Percentiles rank a stretch among this genome's conserved stretches.
phyloP scores from a whole-genome alignment of 2,113 vertebrate species.

The Empidonax alnorum region DNA sequence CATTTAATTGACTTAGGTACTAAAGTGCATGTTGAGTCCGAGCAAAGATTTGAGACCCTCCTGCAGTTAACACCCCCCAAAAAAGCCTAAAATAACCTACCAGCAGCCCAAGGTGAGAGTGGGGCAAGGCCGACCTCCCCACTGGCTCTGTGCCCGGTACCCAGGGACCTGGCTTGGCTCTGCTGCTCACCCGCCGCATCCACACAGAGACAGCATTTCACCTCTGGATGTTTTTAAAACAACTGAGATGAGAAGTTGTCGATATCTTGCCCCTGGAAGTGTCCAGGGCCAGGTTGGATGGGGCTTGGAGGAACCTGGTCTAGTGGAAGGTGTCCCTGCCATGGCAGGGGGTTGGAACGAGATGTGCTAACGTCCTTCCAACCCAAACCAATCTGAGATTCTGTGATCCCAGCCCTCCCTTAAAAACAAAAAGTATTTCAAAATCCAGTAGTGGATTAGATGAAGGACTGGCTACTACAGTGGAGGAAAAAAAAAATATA shows the following conservation, averaged over 20 bases:
- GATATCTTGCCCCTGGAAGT: too few relatives aligned
- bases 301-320: not conserved
- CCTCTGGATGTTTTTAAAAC: not conserved
- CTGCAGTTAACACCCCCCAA: not conserved
- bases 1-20: not conserved
- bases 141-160: not conserved
- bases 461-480: not conserved
- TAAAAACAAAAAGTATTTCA: not conserved
- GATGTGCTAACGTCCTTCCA: not conserved
- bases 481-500: not conserved
- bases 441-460: not conserved
- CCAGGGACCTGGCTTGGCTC: not conserved
- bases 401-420: not conserved
- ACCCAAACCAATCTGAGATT: not conserved
- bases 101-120: not conserved
- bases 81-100: not conserved
- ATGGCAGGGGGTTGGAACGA: not conserved
- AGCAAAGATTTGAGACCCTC: not conserved
- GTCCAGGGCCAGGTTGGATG: rapidly evolving
- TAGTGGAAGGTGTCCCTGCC: not conserved
- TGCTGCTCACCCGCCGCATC: not conserved
- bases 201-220: not conserved
- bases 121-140: not conserved
- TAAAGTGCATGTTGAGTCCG: not conserved
- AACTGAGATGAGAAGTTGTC: not conserved